phyloP scores from a whole-genome alignment of 2,113 vertebrate genomes.

The Ondatra zibethicus region DNA sequence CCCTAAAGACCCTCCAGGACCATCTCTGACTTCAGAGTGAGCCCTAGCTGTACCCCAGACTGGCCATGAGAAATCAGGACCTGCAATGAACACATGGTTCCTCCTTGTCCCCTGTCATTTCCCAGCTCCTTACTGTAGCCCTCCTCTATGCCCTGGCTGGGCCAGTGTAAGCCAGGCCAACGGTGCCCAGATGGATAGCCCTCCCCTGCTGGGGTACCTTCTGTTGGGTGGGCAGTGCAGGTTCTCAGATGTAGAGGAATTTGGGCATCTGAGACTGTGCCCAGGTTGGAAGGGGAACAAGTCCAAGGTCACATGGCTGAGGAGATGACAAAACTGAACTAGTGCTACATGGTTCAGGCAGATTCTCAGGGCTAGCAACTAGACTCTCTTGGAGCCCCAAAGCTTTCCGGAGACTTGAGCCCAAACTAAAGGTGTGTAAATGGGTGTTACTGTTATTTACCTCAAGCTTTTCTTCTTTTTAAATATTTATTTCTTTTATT shows the following conservation, averaged over 20 bases:
- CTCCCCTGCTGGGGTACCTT: conserved; percentile 71
- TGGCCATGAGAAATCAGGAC: neutral
- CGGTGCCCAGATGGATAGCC: conserved; percentile 28
- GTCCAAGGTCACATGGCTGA: neutral
- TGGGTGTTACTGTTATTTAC: neutral
- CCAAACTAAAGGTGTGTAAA: neutral
- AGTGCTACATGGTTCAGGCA: neutral
- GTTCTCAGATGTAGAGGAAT: neutral
- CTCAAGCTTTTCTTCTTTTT: neutral
- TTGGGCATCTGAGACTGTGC: neutral
- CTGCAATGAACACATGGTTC: neutral
- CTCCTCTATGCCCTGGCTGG: neutral
- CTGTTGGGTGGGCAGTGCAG: conserved; percentile 72
- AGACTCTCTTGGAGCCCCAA: neutral
- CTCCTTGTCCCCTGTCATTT: neutral
- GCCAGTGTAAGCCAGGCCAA: conserved; percentile 63
- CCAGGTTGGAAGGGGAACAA: neutral
- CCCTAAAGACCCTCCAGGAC: neutral
- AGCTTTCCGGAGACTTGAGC: neutral
- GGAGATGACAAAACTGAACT: neutral
- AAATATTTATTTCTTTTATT: neutral
- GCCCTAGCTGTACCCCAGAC: neutral
- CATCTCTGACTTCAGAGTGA: neutral
- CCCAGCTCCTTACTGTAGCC: neutral
- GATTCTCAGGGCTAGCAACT: neutral